Conservation (phyloP, 2,113 vertebrate species). For the Tragulus kanchil region DNA sequence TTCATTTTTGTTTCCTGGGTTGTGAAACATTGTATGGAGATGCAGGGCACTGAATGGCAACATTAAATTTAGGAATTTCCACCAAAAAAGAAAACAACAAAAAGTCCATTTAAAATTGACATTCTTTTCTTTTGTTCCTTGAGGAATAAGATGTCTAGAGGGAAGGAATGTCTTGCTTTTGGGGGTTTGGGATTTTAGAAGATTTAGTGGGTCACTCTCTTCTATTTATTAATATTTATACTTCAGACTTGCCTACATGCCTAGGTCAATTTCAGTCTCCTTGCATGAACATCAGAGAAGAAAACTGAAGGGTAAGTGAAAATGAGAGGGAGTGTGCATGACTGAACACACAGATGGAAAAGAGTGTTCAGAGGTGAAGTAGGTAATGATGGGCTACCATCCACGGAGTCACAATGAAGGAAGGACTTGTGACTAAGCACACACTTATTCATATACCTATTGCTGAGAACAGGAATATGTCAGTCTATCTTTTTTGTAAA, state of each 20-base stretch:
- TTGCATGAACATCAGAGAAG: not conserved
- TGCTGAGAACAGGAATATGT: not conserved
- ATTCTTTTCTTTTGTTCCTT: not conserved
- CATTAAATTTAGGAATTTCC: not conserved
- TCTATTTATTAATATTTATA: too few relatives aligned
- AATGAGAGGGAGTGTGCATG: not conserved
- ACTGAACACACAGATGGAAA: not conserved
- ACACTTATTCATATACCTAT: not conserved
- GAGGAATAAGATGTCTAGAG: not conserved
- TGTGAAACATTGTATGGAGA: not conserved
- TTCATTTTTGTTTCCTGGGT: not conserved
- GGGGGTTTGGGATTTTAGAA: accelerated
- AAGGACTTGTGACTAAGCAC: not conserved
- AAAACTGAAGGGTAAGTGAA: not conserved
- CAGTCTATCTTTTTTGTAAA: not conserved
- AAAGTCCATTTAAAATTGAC: not conserved
- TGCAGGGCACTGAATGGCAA: not conserved
- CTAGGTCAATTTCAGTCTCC: not conserved
- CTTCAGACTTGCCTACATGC: not conserved
- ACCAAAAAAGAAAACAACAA: not conserved
- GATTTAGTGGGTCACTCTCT: too few relatives aligned
- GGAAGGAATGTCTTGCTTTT: not conserved
- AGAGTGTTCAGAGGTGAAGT: not conserved
- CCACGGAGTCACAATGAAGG: not conserved
- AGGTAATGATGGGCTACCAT: not conserved